Base-by-base conservation (phyloP, 1,140 invertebrate species). In the Trichonephila inaurata region DNA sequence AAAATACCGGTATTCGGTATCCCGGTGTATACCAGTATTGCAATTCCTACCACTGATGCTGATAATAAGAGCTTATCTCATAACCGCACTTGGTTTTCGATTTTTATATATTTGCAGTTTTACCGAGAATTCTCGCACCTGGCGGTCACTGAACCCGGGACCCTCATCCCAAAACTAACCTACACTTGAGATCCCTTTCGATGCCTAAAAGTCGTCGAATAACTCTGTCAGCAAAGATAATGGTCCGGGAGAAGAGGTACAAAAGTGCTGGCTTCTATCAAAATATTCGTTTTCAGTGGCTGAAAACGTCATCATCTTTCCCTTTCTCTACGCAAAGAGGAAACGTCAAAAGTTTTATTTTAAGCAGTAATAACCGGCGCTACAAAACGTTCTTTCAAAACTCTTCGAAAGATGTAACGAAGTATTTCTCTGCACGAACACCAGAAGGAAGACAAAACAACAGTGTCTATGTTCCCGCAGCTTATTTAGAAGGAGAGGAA, bases 341-440 rank as follows among this genome's bases (percentile, higher is more conserved):
- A 77, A 77, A 77, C 72, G 72, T 77, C 72, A 77, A 40, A 77
- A 77, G 72, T 77, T 77, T 77, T 77, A 77, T 77, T 77, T 77
- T 77, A 28, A 28, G 72, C 72, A 14, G 72, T 77, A 77, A 77
- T 77, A 77, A 77, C 24, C 72, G 72, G 51, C n/a, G n/a, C 3
- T 24, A 69, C 66, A 69, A 69, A 69, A 69, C 66, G 66, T 14
- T 77, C 72, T 77, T 40, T 77, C 72, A 33, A 28, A 33, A 40
- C 28, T 18, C 28, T 77, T 77, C 33, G 72, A 40, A 51, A 77
- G 33, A 18, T 77, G 72, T 40, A 77, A 77, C 33, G 72, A 77
- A 77, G 28, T 77, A 40, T 77, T 77, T 77, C 72, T 33, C 28
- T 2, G 3, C 72, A 14, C 16, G 72, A 18, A 77, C 40, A 77